Conservation (phyloP, 2,113 vertebrate species). For the cattle (Bos taurus) region DNA sequence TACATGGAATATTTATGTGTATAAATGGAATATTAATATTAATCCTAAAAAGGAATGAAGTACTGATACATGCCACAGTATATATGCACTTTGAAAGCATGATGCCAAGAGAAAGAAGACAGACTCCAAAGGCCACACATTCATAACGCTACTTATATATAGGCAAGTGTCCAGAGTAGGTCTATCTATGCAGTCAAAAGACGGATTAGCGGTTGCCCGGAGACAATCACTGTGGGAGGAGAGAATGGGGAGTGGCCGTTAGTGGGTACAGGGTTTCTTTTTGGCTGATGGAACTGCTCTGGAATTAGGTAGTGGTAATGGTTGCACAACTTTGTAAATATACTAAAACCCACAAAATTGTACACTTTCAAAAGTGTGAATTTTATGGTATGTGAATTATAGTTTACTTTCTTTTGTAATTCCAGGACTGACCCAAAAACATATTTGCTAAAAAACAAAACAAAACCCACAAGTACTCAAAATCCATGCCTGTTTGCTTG, state of each 20-base stretch:
- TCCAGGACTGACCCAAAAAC: background rate
- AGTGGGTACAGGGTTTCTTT: background rate
- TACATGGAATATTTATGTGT: background rate
- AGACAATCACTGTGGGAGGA: background rate
- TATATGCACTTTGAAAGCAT: background rate
- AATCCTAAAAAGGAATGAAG: background rate
- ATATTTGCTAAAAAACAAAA: background rate
- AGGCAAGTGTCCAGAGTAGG: background rate
- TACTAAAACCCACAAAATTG: background rate
- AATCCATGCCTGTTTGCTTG: background rate
- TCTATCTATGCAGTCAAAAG: background rate
- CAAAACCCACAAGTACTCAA: background rate
- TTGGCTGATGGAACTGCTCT: background rate
- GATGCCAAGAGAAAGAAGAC: background rate
- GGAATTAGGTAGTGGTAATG: background rate
- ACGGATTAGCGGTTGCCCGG: background rate
- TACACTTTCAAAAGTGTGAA: background rate
- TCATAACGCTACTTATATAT: background rate
- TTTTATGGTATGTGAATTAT: background rate
- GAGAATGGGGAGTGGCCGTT: background rate
- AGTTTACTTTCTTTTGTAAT: background rate
- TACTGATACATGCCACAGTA: background rate
- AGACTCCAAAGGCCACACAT: background rate
- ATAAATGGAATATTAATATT: background rate
- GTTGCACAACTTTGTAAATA: background rate